These are phyloP conservation scores for Pomatostomus ruficeps DNA, from an alignment of 2,113 vertebrate species.

Conservation along the genomic window DNA sequence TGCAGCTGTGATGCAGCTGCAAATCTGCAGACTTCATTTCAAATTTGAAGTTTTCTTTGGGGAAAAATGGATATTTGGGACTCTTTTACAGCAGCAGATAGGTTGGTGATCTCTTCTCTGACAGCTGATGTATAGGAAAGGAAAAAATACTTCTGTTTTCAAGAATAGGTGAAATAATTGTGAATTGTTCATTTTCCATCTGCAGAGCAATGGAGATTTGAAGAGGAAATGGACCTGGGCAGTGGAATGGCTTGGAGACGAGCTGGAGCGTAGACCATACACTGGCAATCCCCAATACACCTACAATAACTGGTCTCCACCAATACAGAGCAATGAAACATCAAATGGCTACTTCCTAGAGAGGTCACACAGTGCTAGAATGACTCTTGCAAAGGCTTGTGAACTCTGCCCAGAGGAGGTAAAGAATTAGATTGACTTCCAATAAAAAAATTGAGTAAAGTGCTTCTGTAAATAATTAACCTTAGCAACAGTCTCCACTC, in stretches of 20 bases:
- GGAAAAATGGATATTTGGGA: not conserved
- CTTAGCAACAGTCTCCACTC: not conserved
- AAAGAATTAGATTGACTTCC: slow-evolving; percentile 40
- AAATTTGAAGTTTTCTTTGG: not conserved
- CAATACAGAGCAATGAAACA: slow-evolving; percentile 98
- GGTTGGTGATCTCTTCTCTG: not conserved
- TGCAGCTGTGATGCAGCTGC: not conserved
- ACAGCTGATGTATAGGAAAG: not conserved
- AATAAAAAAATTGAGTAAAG: not conserved
- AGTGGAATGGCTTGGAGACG: slow-evolving; percentile 97
- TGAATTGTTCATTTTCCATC: slow-evolving; percentile 1
- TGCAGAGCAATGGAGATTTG: slow-evolving; percentile 95
- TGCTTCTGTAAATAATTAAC: not conserved
- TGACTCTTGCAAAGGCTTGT: slow-evolving; percentile 99
- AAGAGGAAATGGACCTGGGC: slow-evolving; percentile 99
- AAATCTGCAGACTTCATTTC: not conserved
- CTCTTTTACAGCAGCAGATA: not conserved
- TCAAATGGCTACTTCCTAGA: slow-evolving; percentile 99
- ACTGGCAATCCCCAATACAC: slow-evolving; percentile 97
- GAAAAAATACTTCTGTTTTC: not conserved
- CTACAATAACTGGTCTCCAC: slow-evolving; percentile 99
- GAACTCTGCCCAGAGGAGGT: slow-evolving; percentile 99
- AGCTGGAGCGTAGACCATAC: slow-evolving; percentile 94
- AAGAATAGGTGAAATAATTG: not conserved
- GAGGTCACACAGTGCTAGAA: slow-evolving; percentile 96